Evolutionary conservation across 2,113 vertebrate genomes (phyloP).

Genomic region (Fulmarus glacialis): DNA sequence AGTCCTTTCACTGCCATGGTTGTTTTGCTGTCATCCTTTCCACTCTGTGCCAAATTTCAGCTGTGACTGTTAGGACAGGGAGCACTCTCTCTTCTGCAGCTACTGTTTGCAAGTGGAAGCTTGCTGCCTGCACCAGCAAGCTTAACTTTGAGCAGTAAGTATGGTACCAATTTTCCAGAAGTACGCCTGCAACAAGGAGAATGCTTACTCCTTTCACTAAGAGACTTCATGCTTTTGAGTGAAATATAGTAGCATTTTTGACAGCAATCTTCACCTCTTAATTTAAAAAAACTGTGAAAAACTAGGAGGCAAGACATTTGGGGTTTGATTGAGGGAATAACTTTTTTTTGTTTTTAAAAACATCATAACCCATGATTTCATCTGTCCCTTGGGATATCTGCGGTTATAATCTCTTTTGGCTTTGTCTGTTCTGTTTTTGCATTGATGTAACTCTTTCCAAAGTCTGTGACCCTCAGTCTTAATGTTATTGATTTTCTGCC

Average conservation of each 20-base stretch:
- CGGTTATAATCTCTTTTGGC: background rate
- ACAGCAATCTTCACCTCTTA: background rate
- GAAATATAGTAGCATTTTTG: background rate
- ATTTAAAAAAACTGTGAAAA: background rate
- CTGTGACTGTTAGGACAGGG: background rate
- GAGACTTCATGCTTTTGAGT: background rate
- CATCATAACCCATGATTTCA: constrained; percentile 13
- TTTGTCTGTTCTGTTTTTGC: constrained; percentile 13
- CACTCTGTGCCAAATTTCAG: background rate
- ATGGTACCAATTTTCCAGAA: background rate
- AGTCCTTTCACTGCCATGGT: background rate
- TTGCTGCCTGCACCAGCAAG: background rate
- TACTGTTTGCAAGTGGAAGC: background rate
- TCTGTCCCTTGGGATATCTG: constrained; percentile 3
- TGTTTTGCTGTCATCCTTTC: background rate
- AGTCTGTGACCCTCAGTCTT: constrained; percentile 1
- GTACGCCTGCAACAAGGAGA: background rate
- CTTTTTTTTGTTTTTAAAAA: background rate
- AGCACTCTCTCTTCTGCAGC: background rate
- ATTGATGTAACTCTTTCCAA: constrained; percentile 25
- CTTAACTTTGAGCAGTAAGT: background rate
- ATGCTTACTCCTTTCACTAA: background rate
- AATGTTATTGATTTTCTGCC: constrained; percentile 31
- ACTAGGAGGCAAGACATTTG: background rate
- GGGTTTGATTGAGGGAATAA: background rate